Evolutionary conservation across 1,140 invertebrate species (phyloP).

Genomic region (Drosophila gunungcola): DNA sequence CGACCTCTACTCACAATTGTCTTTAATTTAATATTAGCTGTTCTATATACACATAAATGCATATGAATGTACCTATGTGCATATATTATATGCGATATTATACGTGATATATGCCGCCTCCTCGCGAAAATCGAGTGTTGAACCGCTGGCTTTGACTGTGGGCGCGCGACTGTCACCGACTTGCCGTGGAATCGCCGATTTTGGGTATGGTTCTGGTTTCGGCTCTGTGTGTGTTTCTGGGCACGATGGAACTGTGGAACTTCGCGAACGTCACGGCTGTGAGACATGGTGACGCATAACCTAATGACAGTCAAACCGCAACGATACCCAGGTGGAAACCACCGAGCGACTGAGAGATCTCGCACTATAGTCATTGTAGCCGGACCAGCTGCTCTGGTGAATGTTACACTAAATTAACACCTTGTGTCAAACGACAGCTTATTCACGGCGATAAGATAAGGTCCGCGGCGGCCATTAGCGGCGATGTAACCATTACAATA

Average conservation of each 20-base stretch:
- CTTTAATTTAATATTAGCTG: constrained; percentile 73
- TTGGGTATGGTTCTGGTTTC: constrained; percentile 49
- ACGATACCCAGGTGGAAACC: neutral
- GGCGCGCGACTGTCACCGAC: constrained; percentile 63
- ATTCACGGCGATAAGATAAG: constrained; percentile 48
- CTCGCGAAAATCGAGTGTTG: constrained; percentile 42
- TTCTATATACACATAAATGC: constrained; percentile 47
- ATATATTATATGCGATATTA: constrained; percentile 23
- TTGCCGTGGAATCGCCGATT: constrained; percentile 45
- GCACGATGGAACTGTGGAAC: constrained; percentile 13
- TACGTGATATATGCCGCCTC: constrained; percentile 23
- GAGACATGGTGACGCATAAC: constrained; percentile 36
- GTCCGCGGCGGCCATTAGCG: constrained; percentile 7
- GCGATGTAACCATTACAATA: constrained; percentile 26
- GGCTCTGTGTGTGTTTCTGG: constrained; percentile 1
- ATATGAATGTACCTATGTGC: constrained; percentile 33
- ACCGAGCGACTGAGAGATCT: constrained; percentile 22
- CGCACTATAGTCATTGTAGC: neutral
- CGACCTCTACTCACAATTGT: constrained; percentile 78
- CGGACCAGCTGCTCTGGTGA: constrained; percentile 3
- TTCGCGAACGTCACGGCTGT: constrained; percentile 27
- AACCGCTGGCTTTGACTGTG: constrained; percentile 70
- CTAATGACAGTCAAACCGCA: constrained; percentile 37
- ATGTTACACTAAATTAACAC: constrained; percentile 44
- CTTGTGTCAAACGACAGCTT: constrained; percentile 50